Conservation (phyloP, 2,113 vertebrate genomes). For the Macquaria australasica region DNA sequence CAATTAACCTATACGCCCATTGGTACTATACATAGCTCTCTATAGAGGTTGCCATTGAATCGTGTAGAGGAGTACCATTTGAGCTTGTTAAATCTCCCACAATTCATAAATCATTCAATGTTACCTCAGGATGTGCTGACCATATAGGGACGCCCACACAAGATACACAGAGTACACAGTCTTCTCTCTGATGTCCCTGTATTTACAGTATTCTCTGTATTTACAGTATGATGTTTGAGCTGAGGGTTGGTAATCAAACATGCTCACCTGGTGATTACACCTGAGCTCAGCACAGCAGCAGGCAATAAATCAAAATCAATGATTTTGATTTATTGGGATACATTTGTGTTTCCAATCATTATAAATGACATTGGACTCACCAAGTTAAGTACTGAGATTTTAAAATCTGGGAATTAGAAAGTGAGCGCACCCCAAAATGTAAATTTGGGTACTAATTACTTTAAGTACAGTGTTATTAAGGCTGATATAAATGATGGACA, state of each 20-base stretch:
- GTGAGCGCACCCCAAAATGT: not conserved
- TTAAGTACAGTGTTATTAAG: not conserved
- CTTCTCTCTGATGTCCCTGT: conserved; percentile 10
- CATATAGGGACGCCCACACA: conserved; percentile 40
- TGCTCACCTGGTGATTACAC: not conserved
- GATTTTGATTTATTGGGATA: not conserved
- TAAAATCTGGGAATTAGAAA: not conserved
- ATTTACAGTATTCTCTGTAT: conserved; percentile 22
- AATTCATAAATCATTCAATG: conserved; percentile 73
- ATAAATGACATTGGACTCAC: not conserved
- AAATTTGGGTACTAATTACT: not conserved
- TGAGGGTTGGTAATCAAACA: conserved; percentile 9
- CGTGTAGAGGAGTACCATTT: conserved; percentile 20
- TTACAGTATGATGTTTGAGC: conserved; percentile 11
- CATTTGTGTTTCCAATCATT: not conserved
- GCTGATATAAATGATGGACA: not conserved
- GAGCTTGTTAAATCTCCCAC: conserved; percentile 52
- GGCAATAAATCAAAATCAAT: no score
- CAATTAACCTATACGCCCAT: conserved; percentile 71
- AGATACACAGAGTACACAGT: conserved; percentile 11
- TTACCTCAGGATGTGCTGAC: conserved; percentile 58
- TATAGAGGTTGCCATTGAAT: conserved; percentile 40
- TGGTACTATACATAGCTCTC: conserved; percentile 62
- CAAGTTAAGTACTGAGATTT: not conserved
- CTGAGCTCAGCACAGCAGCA: conserved; percentile 1